Evolutionary conservation across 1,140 invertebrate genomes (phyloP), one percentile per base, ranked within the genome.

Genomic region (Chelonus insularis): DNA sequence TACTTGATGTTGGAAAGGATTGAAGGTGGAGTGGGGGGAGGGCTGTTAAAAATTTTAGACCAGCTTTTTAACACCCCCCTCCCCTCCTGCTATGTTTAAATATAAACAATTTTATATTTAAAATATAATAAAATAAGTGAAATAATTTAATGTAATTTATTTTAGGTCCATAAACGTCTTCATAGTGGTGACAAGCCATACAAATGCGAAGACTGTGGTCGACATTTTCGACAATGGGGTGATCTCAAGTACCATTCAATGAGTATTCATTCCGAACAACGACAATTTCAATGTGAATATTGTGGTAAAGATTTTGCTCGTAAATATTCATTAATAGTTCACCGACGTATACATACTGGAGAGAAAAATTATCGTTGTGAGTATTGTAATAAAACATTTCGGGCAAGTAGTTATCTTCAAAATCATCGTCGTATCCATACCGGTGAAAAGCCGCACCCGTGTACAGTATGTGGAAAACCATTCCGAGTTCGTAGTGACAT

Each of bases 361-460:
- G 94, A 96, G 71, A 86, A 89, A 25, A 95, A 95, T 77, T 96
- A 94, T 76, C 87, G 88, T 37, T 96, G 94, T 72, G 91, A 94
- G 69, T 92, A 87, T 70, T 96, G 92, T 73, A 85, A 83, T 32
- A 93, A 93, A 77, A 89, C 87, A 7, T 96, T 96, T 78, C 80
- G 92, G 18, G 92, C 92, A 0, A 92, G 91, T 48, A 92, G 90
- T 1, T 94, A 95, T 77, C 75, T 94, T 3, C 88, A 92, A 64
- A 91, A 88, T 72, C 95, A 97, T 77, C 86, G 93, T 61, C 85
- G 95, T 58, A 96, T 97, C 43, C 96, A 98, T 72, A 97, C 93
- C 16, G 91, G 92, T 0, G 91, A 92, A 68, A 91, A 90, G 65
- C 92, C 92, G 0, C 88, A 93, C 75, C 83, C 86, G 0, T 95